Percentiles rank a stretch among this genome's conserved stretches.
These are phyloP conservation scores for Zhengitettix transpicula DNA, from an alignment of 2,888 invertebrate species.

Conservation along the genomic window DNA sequence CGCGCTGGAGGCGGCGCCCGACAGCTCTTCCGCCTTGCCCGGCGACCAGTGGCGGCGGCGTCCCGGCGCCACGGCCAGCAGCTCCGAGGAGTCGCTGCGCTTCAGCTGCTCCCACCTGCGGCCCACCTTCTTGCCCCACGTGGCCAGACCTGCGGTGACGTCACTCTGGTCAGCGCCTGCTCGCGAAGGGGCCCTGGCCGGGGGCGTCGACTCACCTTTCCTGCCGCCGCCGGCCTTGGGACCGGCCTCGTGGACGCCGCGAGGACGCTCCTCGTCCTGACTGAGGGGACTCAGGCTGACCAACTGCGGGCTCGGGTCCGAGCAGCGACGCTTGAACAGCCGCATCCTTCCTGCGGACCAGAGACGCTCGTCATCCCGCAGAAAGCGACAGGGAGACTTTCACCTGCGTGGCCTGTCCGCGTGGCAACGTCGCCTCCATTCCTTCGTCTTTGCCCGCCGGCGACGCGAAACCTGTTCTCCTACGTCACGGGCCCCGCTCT, in stretches of 20 bases:
- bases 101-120: conserved; percentile 42
- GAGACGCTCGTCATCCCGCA: too few relatives aligned
- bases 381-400: too few relatives aligned
- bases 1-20: conserved; percentile 16
- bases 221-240: conserved; percentile 5
- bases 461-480: too few relatives aligned
- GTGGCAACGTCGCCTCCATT: too few relatives aligned
- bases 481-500: too few relatives aligned
- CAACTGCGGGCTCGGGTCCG: conserved; percentile 39
- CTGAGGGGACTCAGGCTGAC: conserved; percentile 30
- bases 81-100: conserved; percentile 38
- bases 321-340: conserved; percentile 34
- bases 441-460: too few relatives aligned
- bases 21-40: conserved; percentile 11
- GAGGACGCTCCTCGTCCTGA: conserved; percentile 18
- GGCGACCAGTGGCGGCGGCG: conserved; percentile 31
- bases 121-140: conserved; percentile 41
- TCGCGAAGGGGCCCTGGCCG: conserved; percentile 15
- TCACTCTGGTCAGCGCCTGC: conserved; percentile 17
- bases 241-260: conserved; percentile 18
- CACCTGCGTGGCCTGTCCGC: too few relatives aligned
- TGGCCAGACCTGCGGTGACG: conserved; percentile 32
- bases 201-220: conserved; percentile 18
- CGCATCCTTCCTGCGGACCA: conserved; percentile 23
- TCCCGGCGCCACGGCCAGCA: conserved; percentile 26